Base-by-base conservation (phyloP, 2,113 vertebrate species). In the Synchiropus splendidus region DNA sequence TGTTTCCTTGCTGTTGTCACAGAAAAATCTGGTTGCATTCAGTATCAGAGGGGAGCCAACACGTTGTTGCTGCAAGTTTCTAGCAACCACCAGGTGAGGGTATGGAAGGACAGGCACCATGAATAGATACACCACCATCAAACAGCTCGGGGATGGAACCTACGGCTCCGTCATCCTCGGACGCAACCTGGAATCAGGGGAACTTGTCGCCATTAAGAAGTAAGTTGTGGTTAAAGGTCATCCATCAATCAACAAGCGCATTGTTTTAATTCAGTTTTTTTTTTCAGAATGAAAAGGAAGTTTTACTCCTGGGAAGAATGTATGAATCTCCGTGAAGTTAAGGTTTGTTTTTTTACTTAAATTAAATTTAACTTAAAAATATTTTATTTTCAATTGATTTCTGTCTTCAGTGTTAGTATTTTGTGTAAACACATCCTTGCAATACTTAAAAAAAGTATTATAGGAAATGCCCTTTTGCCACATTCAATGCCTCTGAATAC, bases 281-380 rank as follows among this genome's bases (percentile, higher is more conserved):
- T 40, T 60, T 68, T 42, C 16, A 97, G 93, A 80, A 97, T 97
- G 93, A 97, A 97, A 85, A 90, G 90, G 33, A 97, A 96, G 61
- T 97, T 97, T 75, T 96, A 96, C 77, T 97, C 93, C 33, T 97
- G 93, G 93, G 93, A 97, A 54, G 93, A 97, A 78, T 97, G 93
- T 61, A 95, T 95, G 88, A 95, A 96, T 72, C 90, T 97, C 62
- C 87, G 92, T 61, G 93, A 97, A 61, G 89, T 97, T 75, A 97
- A 96, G 89, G 93, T 95, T 83, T 63, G 69, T 32, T 36, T n/a
- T n/a, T n/a, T n/a, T n/a, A n/a, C n/a, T n/a, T n/a, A n/a, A n/a
- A n/a, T 27, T 27, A 8, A 27, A 27, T 27, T 27, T 27, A 27
- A 5, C 21, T 27, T 27, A 5, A 27, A 27, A 8, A 27, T 27